Conservation (phyloP, 2,797 vertebrate species). For the Diplodus sargus region DNA sequence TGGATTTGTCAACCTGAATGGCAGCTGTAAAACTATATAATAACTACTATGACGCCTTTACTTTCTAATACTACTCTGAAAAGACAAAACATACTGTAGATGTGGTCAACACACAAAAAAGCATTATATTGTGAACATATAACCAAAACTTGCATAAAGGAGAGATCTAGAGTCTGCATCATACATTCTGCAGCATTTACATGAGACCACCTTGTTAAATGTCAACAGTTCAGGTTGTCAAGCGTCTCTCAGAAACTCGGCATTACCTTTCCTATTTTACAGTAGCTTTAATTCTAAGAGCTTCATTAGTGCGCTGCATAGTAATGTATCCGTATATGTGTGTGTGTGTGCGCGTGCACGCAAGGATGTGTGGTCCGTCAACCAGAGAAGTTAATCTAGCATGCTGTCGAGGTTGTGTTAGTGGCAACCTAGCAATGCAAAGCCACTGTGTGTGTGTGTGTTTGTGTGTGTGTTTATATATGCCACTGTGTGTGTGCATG, state of each 20-base stretch:
- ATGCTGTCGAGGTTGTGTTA: slow-evolving; percentile 57
- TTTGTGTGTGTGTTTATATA: slow-evolving; percentile 7
- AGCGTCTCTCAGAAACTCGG: background rate
- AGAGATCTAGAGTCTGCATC: background rate
- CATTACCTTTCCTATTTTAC: slow-evolving; percentile 13
- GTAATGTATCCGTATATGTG: slow-evolving; percentile 20
- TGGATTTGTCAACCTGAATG: background rate
- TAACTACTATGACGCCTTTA: background rate
- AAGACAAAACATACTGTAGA: background rate
- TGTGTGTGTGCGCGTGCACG: background rate
- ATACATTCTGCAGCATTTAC: background rate
- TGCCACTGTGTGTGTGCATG: background rate
- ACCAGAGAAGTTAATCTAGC: slow-evolving; percentile 69
- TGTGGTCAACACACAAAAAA: background rate
- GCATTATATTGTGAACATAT: background rate
- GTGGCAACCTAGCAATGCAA: slow-evolving; percentile 62
- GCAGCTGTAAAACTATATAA: background rate
- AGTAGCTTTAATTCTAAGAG: slow-evolving; percentile 10
- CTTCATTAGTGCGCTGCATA: slow-evolving; percentile 15
- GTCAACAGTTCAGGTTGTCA: background rate
- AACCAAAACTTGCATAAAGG: background rate
- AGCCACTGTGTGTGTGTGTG: slow-evolving; percentile 42
- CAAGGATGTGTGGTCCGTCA: slow-evolving; percentile 43
- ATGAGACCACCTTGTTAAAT: slow-evolving; percentile 4
- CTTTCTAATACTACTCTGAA: background rate